phyloP scores from a whole-genome alignment of 2,113 vertebrate genomes.

The Aptenodytes patagonicus region DNA sequence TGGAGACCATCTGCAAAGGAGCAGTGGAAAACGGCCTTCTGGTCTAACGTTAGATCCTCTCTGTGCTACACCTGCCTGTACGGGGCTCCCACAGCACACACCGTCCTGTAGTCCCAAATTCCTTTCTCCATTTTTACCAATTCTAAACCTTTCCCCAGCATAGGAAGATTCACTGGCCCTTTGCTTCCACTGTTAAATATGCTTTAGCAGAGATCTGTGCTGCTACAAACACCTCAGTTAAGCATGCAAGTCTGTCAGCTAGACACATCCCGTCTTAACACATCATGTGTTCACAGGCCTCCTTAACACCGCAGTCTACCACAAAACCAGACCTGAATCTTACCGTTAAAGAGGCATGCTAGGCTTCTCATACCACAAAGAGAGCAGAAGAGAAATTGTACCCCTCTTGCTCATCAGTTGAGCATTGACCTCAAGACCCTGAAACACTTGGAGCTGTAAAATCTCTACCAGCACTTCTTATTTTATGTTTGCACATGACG shows the following conservation, averaged over 20 bases:
- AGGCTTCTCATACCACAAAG: not conserved
- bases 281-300: not conserved
- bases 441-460: not conserved
- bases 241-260: not conserved
- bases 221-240: not conserved
- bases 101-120: not conserved
- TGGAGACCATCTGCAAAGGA: not conserved
- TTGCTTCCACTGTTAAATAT: not conserved
- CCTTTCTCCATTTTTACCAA: not conserved
- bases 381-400: not conserved
- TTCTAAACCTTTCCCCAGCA: not conserved
- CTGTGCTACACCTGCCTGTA: accelerated
- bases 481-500: not conserved
- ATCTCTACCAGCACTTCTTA: not conserved
- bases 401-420: not conserved
- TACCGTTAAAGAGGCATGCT: not conserved
- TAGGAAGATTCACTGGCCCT: not conserved
- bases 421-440: not conserved
- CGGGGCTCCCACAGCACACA: not conserved
- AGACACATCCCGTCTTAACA: not conserved
- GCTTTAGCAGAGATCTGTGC: not conserved
- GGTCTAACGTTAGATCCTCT: not conserved
- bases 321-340: not conserved
- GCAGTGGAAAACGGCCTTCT: accelerated
- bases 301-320: not conserved